Percentiles rank a stretch among this genome's conserved stretches.
phyloP scores from a whole-genome alignment of 2,888 invertebrate genomes.

The Callimorpha dominula region DNA sequence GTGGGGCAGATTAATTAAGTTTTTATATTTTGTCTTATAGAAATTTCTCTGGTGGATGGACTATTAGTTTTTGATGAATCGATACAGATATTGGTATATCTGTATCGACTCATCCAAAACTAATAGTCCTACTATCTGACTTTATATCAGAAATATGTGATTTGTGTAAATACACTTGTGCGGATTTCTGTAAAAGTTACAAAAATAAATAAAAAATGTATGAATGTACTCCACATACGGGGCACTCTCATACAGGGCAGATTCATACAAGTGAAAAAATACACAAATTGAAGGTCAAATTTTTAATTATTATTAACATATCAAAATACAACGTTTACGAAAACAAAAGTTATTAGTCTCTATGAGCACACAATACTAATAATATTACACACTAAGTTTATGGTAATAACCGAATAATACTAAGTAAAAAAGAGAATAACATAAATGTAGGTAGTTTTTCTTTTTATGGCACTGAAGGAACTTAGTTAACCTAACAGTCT shows the following conservation, averaged over 20 bases:
- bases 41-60: neutral
- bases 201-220: neutral
- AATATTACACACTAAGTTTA: no score
- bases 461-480: no score
- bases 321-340: no score
- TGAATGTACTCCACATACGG: neutral
- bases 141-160: neutral
- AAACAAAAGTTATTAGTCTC: no score
- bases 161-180: neutral
- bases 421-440: neutral
- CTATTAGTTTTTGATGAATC: no score
- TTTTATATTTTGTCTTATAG: conserved; percentile 1
- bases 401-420: neutral
- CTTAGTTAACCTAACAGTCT: no score
- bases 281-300: neutral
- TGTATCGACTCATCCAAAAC: neutral
- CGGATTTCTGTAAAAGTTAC: neutral
- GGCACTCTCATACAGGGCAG: no score
- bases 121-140: neutral
- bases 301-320: neutral
- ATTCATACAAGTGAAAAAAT: neutral
- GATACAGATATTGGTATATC: no score
- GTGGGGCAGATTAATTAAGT: neutral
- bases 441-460: neutral
- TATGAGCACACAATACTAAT: no score